Percentiles rank a stretch among this genome's conserved stretches.
These are phyloP conservation scores for Caloenas nicobarica DNA, from an alignment of 2,113 vertebrate species.

Conservation along the genomic window DNA sequence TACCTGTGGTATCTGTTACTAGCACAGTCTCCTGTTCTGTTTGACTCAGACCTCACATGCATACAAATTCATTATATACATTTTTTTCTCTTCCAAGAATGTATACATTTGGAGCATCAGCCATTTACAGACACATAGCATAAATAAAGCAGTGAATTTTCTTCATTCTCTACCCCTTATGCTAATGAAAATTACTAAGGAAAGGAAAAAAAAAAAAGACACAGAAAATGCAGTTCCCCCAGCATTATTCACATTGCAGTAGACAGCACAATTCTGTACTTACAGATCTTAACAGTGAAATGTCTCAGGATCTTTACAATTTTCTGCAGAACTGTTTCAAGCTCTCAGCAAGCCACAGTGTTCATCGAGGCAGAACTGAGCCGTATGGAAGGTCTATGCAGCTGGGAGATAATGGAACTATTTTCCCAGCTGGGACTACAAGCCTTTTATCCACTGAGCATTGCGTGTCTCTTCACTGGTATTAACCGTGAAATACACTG, in stretches of 20 bases:
- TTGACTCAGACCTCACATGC: background rate
- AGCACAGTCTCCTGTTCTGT: background rate
- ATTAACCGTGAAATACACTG: constrained; percentile 42
- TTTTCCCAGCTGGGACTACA: constrained; percentile 74
- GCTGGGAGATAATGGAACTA: constrained; percentile 75
- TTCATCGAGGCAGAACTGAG: constrained; percentile 82
- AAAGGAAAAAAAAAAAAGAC: background rate
- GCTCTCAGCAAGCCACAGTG: constrained; percentile 72
- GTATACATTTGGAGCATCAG: background rate
- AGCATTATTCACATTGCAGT: constrained; percentile 44
- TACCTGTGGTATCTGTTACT: constrained; percentile 47
- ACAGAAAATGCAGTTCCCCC: constrained; percentile 32
- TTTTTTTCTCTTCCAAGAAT: background rate
- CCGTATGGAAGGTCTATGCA: constrained; percentile 74
- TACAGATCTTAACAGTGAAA: constrained; percentile 67
- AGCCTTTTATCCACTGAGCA: constrained; percentile 73
- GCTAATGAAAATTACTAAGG: constrained; percentile 44
- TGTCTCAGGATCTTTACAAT: constrained; percentile 54
- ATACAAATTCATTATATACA: background rate
- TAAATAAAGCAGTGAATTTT: constrained; percentile 32
- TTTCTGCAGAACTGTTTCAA: constrained; percentile 67
- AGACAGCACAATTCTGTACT: constrained; percentile 66
- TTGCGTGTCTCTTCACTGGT: constrained; percentile 54
- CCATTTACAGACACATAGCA: background rate
- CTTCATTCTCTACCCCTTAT: constrained; percentile 35